Evolutionary conservation across 1,140 invertebrate genomes (phyloP).

Genomic region (Panulirus ornatus): DNA sequence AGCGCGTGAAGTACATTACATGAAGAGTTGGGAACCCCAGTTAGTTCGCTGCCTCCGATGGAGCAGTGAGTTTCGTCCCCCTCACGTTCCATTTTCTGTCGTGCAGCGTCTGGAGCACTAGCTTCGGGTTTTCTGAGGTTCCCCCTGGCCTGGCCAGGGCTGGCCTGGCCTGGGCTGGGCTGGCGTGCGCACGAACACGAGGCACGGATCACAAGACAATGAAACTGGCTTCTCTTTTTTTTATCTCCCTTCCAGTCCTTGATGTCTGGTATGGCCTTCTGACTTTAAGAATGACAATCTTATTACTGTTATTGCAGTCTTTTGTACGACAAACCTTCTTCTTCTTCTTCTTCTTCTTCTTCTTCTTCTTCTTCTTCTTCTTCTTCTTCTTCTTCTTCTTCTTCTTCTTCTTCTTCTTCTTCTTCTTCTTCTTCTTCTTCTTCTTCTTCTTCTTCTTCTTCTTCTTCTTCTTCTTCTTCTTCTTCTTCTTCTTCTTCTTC

Average conservation of each 20-base stretch:
- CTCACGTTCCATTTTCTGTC: slow-evolving; percentile 3
- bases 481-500: not conserved
- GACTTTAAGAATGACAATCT: too few relatives aligned
- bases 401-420: slow-evolving; percentile 2
- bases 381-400: not conserved
- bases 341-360: slow-evolving; percentile 9
- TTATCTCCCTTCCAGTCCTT: not conserved
- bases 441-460: not conserved
- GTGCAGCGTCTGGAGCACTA: not conserved
- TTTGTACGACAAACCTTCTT: not conserved
- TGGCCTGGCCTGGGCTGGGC: not conserved
- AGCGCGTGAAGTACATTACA: too few relatives aligned
- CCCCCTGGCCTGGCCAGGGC: not conserved
- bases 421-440: not conserved
- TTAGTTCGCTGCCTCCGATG: too few relatives aligned
- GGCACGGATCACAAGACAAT: not conserved
- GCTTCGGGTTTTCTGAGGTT: not conserved
- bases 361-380: not conserved
- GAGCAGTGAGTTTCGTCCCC: too few relatives aligned
- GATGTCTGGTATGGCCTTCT: not conserved
- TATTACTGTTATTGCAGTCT: not conserved
- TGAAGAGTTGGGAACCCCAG: too few relatives aligned
- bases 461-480: not conserved
- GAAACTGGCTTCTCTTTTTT: not conserved
- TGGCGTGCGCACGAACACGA: not conserved